phyloP scores from a whole-genome alignment of 1,140 invertebrate genomes.

The Leptinotarsa defecta region DNA sequence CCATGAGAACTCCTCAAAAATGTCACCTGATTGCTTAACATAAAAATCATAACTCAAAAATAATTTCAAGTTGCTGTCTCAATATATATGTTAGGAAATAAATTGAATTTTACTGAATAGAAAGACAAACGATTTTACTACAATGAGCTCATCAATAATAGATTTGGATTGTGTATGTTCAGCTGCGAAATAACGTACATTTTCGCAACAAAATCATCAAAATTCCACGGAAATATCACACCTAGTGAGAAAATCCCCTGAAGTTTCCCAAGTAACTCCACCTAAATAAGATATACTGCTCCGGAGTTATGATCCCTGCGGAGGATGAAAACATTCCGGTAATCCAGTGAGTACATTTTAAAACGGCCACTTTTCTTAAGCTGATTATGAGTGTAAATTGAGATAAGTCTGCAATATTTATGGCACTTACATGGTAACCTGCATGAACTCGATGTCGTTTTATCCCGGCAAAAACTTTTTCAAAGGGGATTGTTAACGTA shows the following conservation, averaged over 20 bases:
- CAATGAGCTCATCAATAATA: too few relatives aligned
- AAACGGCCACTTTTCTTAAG: conserved; percentile 57
- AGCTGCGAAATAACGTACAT: too few relatives aligned
- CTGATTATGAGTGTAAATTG: conserved; percentile 59
- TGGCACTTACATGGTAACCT: conserved; percentile 55
- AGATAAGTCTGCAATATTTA: conserved; percentile 58
- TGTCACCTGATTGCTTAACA: too few relatives aligned
- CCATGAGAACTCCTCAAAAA: too few relatives aligned
- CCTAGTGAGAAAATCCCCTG: background rate
- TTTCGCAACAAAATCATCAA: background rate
- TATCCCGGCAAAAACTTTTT: conserved; percentile 23
- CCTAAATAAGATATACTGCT: conserved; percentile 49
- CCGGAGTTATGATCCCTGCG: conserved; percentile 45
- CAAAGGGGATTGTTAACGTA: conserved; percentile 18
- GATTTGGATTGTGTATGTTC: too few relatives aligned
- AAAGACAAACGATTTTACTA: too few relatives aligned
- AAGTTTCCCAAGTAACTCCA: conserved; percentile 15
- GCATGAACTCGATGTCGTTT: conserved; percentile 22
- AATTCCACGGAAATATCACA: background rate
- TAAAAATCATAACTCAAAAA: too few relatives aligned
- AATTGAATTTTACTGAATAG: too few relatives aligned
- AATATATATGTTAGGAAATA: too few relatives aligned
- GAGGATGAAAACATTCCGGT: conserved; percentile 29
- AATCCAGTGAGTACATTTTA: conserved; percentile 57
- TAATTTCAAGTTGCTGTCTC: too few relatives aligned